These are phyloP conservation scores for Dioctria linearis DNA, from an alignment of 2,888 invertebrate species.

Conservation along the genomic window DNA sequence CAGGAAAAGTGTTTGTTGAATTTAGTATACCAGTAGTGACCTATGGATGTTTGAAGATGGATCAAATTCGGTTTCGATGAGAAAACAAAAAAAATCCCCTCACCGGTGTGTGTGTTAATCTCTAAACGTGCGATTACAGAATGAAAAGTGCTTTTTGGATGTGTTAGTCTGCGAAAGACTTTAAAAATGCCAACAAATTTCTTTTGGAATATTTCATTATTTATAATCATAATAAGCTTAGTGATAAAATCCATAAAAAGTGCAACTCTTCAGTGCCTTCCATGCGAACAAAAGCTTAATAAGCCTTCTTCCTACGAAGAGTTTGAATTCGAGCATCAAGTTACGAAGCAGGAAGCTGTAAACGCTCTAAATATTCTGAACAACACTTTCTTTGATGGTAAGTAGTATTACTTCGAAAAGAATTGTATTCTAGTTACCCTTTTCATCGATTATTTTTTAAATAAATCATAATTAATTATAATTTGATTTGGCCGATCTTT, in stretches of 20 bases:
- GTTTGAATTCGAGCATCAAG: conserved; percentile 69
- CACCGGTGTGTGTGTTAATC: neutral
- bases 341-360: conserved; percentile 67
- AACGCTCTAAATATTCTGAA: conserved; percentile 65
- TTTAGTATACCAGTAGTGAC: neutral
- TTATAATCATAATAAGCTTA: conserved; percentile 12
- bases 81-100: neutral
- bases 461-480: too few species aligned
- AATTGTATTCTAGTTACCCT: neutral
- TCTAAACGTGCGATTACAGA: neutral
- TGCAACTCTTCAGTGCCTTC: conserved; percentile 46
- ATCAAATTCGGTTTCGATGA: neutral
- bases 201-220: neutral
- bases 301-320: conserved; percentile 64
- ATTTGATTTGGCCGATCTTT: neutral
- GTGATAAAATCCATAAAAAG: conserved; percentile 36
- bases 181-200: conserved; percentile 27
- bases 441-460: neutral
- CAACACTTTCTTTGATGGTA: conserved; percentile 65
- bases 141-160: conserved; percentile 1
- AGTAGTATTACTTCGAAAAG: conserved; percentile 59
- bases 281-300: conserved; percentile 16
- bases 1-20: neutral
- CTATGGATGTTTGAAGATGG: conserved; percentile 19
- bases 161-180: conserved; percentile 23